These are phyloP conservation scores for Meloidogyne chitwoodi DNA, from an alignment of 1,140 invertebrate species.

Conservation along the genomic window DNA sequence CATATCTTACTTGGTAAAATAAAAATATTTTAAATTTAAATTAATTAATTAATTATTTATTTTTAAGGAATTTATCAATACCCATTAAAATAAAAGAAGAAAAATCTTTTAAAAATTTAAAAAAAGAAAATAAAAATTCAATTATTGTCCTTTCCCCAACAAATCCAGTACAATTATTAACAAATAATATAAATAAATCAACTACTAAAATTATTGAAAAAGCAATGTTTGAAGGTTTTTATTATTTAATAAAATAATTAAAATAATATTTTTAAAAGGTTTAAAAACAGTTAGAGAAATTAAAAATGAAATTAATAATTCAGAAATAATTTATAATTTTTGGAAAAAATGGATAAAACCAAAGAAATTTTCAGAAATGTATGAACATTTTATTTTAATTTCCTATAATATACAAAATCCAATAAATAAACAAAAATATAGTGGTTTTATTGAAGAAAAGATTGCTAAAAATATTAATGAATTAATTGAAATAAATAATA, in stretches of 20 bases:
- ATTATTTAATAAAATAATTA: not conserved
- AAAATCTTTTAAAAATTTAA: not conserved
- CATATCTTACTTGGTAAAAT: constrained; percentile 2
- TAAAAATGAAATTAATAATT: too few species aligned
- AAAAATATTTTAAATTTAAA: not conserved
- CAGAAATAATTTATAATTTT: too few species aligned
- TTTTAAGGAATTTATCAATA: not conserved
- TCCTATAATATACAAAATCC: not conserved
- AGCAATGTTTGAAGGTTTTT: not conserved
- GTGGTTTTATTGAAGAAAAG: not conserved
- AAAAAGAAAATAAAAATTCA: not conserved
- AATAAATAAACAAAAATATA: not conserved
- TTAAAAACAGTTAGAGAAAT: not conserved
- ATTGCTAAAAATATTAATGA: not conserved
- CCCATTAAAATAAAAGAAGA: not conserved
- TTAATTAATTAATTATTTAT: not conserved
- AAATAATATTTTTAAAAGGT: not conserved
- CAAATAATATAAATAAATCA: not conserved
- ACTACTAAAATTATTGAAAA: not conserved
- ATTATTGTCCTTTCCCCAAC: constrained; percentile 1
- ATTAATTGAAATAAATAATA: not conserved
- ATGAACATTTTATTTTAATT: constrained; percentile 10
- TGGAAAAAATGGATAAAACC: too few species aligned
- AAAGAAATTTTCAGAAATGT: not conserved
- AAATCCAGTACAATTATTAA: constrained; percentile 1